A percentile compares a stretch with the other conserved stretches of the same genome.
These are phyloP conservation scores for Dicyrtomina minuta DNA, from an alignment of 2,888 invertebrate genomes.

Conservation along the genomic window DNA sequence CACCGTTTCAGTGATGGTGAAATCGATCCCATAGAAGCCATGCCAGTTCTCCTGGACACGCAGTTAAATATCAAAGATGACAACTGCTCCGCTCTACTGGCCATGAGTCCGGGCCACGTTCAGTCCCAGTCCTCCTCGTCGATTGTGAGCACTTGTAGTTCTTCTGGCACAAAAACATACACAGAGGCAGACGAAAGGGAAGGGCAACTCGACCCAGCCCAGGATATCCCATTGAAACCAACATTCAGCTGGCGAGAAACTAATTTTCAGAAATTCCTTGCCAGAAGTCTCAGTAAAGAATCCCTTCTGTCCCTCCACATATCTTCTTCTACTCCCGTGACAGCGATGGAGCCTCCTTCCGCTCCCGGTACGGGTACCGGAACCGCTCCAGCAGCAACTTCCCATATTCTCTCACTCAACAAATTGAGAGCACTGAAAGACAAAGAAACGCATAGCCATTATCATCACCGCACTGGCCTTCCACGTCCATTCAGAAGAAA, in stretches of 20 bases:
- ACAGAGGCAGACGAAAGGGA: background rate
- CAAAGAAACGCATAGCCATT: background rate
- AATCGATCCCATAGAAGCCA: conserved; percentile 49
- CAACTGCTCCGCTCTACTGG: too few relatives aligned
- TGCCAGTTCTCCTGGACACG: conserved; percentile 50
- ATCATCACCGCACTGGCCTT: background rate
- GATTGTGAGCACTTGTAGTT: too few relatives aligned
- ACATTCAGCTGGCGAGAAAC: conserved; percentile 10
- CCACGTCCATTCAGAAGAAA: conserved; percentile 43
- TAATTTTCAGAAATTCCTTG: conserved; percentile 2
- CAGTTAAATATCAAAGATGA: background rate
- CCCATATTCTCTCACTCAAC: background rate
- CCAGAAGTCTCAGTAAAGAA: conserved; percentile 12
- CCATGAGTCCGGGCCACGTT: too few relatives aligned
- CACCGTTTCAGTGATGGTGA: conserved; percentile 50
- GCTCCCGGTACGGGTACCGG: too few relatives aligned
- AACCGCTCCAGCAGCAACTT: background rate
- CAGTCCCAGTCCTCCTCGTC: background rate
- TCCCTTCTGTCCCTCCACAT: conserved; percentile 11
- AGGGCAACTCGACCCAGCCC: too few relatives aligned
- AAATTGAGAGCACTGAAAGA: conserved; percentile 5
- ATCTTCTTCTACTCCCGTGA: background rate
- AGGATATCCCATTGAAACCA: background rate
- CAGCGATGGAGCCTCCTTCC: too few relatives aligned
- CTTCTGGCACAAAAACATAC: too few relatives aligned